Evolutionary conservation across 2,888 invertebrate species (phyloP), one percentile per base, ranked within the genome.

Genomic region (Ophion ellenae): DNA sequence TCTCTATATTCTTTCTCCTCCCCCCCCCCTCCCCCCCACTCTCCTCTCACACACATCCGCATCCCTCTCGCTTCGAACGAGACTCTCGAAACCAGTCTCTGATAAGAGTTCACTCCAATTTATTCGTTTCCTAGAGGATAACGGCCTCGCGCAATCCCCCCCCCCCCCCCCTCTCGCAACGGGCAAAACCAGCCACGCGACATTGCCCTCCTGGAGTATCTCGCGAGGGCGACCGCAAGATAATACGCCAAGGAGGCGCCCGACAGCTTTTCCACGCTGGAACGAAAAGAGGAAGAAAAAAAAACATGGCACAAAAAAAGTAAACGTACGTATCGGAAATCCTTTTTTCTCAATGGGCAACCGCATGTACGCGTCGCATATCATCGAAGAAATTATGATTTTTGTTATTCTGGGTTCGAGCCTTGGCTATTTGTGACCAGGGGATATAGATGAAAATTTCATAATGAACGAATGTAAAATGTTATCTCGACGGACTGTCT

Each of bases 121-220:
- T 90, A 90, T 90, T 89, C 89, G 84, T 89, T 89, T 88, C 87
- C 90, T 87, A 86, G 83, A 84, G 88, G 88, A 90, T 88, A 89
- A 88, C 88, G 83, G 87, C 86, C 84, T 78, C 80, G 80, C 81
- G 71, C 70, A 14, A 53, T 53, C 5, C 66, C 73, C 64, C 20
- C 78, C 5, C 66, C 73, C 64, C 20, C 78, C 45, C 64, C 64
- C 64, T 64, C 32, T 2, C 20, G 3, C 20, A 47, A 40, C 59
- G 63, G 53, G 71, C 53, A 63, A 80, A 85, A 86, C 85, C 83
- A 81, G 83, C 80, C 85, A 83, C 83, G 85, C 83, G 85, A 83
- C 85, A 74, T 86, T 86, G 83, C 83, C 83, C 80, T 77, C 76
- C 59, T 53, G 28, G 53, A 66, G 63, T 70, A 32, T 74, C 74